A percentile compares a stretch with the other conserved stretches of the same genome.
Conservation (phyloP, 2,888 invertebrate genomes). For the Anarsia innoxiella region DNA sequence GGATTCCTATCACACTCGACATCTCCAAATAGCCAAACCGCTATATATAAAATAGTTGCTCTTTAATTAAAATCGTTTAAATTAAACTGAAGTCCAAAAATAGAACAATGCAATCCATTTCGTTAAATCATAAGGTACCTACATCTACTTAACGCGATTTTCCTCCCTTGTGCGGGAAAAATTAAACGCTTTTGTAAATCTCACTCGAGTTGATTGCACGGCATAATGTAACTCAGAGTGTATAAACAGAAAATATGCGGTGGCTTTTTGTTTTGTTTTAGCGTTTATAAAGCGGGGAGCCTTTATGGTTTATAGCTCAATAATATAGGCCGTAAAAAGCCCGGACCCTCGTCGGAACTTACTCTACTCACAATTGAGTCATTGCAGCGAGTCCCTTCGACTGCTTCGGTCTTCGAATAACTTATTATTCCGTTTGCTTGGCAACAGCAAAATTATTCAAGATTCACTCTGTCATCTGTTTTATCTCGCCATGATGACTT, state of each 20-base stretch:
- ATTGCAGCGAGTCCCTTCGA: slow-evolving; percentile 41
- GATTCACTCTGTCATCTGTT: slow-evolving; percentile 25
- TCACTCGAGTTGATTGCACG: slow-evolving; percentile 40
- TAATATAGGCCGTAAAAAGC: slow-evolving; percentile 61
- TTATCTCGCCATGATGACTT: slow-evolving; percentile 12
- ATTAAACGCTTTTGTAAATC: slow-evolving; percentile 41
- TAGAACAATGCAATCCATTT: too few species aligned
- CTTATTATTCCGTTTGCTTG: slow-evolving; percentile 37
- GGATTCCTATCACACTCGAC: not conserved
- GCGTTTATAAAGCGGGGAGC: slow-evolving; percentile 54
- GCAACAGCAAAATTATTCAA: slow-evolving; percentile 27
- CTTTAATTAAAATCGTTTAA: too few species aligned
- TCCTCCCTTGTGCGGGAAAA: slow-evolving; percentile 20
- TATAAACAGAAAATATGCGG: slow-evolving; percentile 58
- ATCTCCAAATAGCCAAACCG: not conserved
- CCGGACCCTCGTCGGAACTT: slow-evolving; percentile 46
- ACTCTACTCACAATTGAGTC: slow-evolving; percentile 55
- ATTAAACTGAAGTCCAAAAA: too few species aligned
- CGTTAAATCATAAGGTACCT: too few species aligned
- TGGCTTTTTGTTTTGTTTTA: slow-evolving; percentile 55
- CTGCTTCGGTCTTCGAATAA: slow-evolving; percentile 45
- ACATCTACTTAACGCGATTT: too few species aligned
- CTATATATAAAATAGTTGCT: too few species aligned
- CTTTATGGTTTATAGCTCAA: slow-evolving; percentile 67
- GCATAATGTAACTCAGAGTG: slow-evolving; percentile 42